Evolutionary conservation across 2,113 vertebrate species (phyloP).

Genomic region (Dasyurus viverrinus): DNA sequence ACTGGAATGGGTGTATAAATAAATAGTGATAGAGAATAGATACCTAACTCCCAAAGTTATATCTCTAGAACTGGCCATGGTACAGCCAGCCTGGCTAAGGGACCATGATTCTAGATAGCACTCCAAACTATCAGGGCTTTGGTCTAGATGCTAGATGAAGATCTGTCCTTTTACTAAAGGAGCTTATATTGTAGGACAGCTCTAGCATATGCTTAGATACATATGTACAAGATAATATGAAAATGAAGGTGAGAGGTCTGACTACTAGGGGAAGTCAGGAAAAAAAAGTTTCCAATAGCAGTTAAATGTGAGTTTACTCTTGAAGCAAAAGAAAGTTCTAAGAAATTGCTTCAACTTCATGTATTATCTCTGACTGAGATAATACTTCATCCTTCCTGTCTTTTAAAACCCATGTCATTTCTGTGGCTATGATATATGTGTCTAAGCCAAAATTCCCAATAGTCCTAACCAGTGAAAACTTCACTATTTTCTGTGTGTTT

Average conservation of each 20-base stretch:
- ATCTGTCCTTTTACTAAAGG: neutral
- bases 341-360: neutral
- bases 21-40: neutral
- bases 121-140: neutral
- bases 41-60: neutral
- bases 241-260: neutral
- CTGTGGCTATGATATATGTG: neutral
- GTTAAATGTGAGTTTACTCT: neutral
- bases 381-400: neutral
- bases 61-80: neutral
- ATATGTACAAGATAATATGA: neutral
- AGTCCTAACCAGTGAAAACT: neutral
- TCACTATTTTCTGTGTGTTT: neutral
- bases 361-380: neutral
- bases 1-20: neutral
- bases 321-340: neutral
- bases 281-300: neutral
- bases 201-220: neutral
- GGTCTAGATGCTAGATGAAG: neutral
- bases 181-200: neutral
- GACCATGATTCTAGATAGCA: neutral
- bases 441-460: neutral
- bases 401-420: neutral
- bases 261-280: neutral
- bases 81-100: neutral